Evolutionary conservation across 1,140 invertebrate genomes (phyloP).

Genomic region (Hyphantria cunea): DNA sequence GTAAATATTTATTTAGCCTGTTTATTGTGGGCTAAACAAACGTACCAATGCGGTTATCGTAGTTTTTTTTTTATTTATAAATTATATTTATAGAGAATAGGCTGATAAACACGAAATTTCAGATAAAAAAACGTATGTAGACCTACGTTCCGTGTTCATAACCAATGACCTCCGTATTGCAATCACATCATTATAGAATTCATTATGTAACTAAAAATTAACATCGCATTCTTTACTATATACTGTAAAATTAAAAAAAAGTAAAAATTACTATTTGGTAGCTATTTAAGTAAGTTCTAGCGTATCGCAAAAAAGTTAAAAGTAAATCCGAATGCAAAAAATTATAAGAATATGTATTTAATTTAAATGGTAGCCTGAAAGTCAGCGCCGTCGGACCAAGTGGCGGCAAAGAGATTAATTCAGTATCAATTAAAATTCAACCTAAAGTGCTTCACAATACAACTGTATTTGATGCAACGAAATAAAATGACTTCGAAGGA

Average conservation of each 20-base stretch:
- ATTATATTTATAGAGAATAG: neutral
- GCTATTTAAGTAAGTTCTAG: slow-evolving; percentile 77
- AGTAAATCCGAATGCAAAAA: slow-evolving; percentile 52
- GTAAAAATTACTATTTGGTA: slow-evolving; percentile 72
- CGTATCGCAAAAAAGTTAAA: slow-evolving; percentile 45
- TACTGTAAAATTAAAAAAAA: slow-evolving; percentile 66
- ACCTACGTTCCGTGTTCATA: slow-evolving; percentile 15
- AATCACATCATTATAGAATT: slow-evolving; percentile 34
- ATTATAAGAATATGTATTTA: slow-evolving; percentile 49
- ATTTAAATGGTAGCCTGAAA: slow-evolving; percentile 54
- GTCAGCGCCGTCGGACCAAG: no score
- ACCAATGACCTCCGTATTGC: slow-evolving; percentile 38
- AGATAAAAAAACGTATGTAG: neutral
- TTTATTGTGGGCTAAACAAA: slow-evolving; percentile 9
- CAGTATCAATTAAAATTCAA: no score
- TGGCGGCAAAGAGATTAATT: no score
- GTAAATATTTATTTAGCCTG: slow-evolving; percentile 33
- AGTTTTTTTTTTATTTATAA: neutral
- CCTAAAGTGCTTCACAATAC: no score
- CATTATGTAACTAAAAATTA: slow-evolving; percentile 60
- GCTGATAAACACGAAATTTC: neutral
- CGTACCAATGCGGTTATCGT: no score
- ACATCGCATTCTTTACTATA: slow-evolving; percentile 71
- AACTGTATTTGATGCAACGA: no score
- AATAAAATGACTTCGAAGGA: no score